Evolutionary conservation across 53 echinoderm and acorn worm genomes (phyloP), one percentile per base, ranked within the genome.

Genomic region (Henricia sp.): DNA sequence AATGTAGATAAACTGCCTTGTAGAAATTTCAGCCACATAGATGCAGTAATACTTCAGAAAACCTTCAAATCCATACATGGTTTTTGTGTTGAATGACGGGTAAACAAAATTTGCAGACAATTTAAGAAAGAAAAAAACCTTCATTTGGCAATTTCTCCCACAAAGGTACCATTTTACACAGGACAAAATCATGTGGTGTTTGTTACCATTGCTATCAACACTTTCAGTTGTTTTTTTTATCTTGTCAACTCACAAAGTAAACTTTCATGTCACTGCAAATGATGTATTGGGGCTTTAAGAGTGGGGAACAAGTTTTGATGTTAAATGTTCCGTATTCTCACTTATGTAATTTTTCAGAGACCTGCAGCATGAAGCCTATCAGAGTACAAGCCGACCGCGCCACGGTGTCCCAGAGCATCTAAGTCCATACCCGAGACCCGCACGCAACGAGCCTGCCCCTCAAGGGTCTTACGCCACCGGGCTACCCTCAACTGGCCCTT

Each of bases 381-480:
- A 70, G 70, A 70, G 70, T 44, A 44, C 43, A 11, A 80, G 80
- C 30, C 80, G 20, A n/a, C n/a, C 63, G 8, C 80, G 50, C 10
- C 64, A 48, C 50, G 80, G 80, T 12, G 80, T 80, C 5, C 63
- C 64, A 4, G 80, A 80, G 5, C 46, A 80, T 23, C 63, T 46
- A 2, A 63, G 46, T 32, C 80, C 80, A 33, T 80, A 80, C 17
- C 40, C 80, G 10, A 80, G 80, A 64, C 63, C 77, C 28, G 17
- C 63, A 44, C 80, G 80, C 33, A 2, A 63, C 43, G 80, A 64
- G 33, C 48, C 63, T 1, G 33, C 27, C 21, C 34, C 64, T 2
- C 48, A 38, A 3, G 62, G 77, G 24, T 13, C 59, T 25, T 77
- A 58, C 44, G 12, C 77, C 34, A 12, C 62, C 0, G 53, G 60